These are phyloP conservation scores for Tenthredo notha DNA, from an alignment of 2,888 invertebrate species.

Conservation along the genomic window DNA sequence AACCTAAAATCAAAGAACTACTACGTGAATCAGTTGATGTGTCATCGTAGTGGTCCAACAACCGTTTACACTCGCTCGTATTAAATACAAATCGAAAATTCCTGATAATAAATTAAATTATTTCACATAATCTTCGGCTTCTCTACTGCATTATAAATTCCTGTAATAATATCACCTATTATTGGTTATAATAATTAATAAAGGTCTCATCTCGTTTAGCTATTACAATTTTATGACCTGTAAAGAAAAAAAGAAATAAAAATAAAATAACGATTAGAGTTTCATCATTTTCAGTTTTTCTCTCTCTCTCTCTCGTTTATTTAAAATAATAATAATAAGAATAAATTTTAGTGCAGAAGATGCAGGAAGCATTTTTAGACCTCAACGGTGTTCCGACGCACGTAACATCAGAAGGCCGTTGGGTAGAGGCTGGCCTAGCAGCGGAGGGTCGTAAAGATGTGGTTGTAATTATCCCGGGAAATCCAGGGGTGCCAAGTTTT, in stretches of 20 bases:
- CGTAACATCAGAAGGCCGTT: slow-evolving; percentile 86
- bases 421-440: slow-evolving; percentile 83
- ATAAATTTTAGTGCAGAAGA: slow-evolving; percentile 71
- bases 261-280: no score
- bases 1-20: background rate
- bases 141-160: background rate
- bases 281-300: no score
- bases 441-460: slow-evolving; percentile 81
- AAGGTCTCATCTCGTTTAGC: background rate
- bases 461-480: slow-evolving; percentile 90
- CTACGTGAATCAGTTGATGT: slow-evolving; percentile 46
- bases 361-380: slow-evolving; percentile 79
- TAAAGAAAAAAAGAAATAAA: no score
- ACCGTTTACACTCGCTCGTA: background rate
- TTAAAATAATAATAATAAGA: slow-evolving; percentile 65
- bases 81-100: background rate
- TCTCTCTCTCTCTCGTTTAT: no score
- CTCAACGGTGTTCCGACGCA: slow-evolving; percentile 87
- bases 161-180: background rate
- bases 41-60: background rate
- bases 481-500: slow-evolving; percentile 92
- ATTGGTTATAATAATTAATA: background rate
- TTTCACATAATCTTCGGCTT: background rate
- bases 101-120: background rate
- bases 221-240: no score